These are phyloP conservation scores for Papilio dardanus DNA, from an alignment of 1,140 invertebrate genomes.

Conservation along the genomic window DNA sequence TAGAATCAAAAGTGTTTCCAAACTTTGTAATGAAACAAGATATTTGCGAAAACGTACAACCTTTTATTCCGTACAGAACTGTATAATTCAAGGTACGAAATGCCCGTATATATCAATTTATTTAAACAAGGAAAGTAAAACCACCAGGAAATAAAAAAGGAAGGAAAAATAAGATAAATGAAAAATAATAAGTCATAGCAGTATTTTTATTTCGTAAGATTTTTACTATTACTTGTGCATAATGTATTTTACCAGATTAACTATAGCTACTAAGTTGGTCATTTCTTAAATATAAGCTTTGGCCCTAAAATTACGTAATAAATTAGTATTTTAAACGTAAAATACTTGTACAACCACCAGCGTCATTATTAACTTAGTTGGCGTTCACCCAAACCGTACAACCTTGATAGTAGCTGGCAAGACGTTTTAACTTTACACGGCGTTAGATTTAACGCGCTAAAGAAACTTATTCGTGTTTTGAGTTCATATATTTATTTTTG, in stretches of 20 bases:
- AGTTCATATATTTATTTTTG: neutral
- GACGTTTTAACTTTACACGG: slow-evolving; percentile 8
- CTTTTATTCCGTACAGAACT: neutral
- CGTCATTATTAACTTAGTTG: slow-evolving; percentile 16
- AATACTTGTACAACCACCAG: neutral
- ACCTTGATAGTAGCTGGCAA: slow-evolving; percentile 4
- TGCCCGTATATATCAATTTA: too few species aligned
- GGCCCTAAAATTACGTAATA: too few species aligned
- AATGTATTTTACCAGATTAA: too few species aligned
- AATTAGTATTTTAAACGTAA: slow-evolving; percentile 3
- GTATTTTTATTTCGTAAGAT: too few species aligned
- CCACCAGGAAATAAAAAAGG: too few species aligned
- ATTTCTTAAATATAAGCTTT: too few species aligned
- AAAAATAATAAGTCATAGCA: too few species aligned
- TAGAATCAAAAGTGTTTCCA: neutral
- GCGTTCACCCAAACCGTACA: neutral
- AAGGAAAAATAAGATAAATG: too few species aligned
- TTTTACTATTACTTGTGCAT: too few species aligned
- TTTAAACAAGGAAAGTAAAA: too few species aligned
- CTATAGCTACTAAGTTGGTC: too few species aligned
- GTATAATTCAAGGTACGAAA: neutral
- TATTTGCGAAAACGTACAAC: neutral
- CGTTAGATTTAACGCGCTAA: slow-evolving; percentile 4
- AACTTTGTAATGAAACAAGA: slow-evolving; percentile 18
- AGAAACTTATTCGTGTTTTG: neutral